Evolutionary conservation across 2,888 invertebrate species (phyloP).

Genomic region (Epicampocera succincta): DNA sequence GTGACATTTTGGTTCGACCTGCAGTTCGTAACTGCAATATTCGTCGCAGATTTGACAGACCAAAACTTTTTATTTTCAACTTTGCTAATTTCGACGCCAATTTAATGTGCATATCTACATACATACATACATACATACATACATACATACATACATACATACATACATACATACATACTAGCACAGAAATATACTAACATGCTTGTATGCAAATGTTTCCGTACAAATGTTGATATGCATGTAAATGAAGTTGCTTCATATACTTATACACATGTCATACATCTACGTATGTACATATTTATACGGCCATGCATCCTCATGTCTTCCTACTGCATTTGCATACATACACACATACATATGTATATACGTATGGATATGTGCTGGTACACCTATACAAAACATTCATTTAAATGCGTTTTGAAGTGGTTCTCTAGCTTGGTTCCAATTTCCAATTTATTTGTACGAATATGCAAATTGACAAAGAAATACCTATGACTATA

Average conservation of each 20-base stretch:
- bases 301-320: too few relatives aligned
- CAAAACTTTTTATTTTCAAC: conserved; percentile 32
- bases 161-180: neutral
- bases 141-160: neutral
- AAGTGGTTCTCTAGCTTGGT: conserved; percentile 61
- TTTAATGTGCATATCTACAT: neutral
- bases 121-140: neutral
- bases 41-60: conserved; percentile 29
- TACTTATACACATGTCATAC: too few relatives aligned
- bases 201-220: too few relatives aligned
- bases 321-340: too few relatives aligned
- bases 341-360: too few relatives aligned
- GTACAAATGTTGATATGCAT: too few relatives aligned
- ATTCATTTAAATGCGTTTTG: conserved; percentile 65
- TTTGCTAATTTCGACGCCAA: conserved; percentile 5
- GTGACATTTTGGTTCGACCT: too few relatives aligned
- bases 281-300: too few relatives aligned
- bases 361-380: neutral
- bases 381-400: neutral
- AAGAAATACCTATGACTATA: too few relatives aligned
- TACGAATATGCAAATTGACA: conserved; percentile 10
- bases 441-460: conserved; percentile 30
- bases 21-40: too few relatives aligned
- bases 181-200: neutral
- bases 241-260: too few relatives aligned